These are phyloP conservation scores for Drosophila grimshawi DNA, from an alignment of 1,140 invertebrate species.

Conservation along the genomic window DNA sequence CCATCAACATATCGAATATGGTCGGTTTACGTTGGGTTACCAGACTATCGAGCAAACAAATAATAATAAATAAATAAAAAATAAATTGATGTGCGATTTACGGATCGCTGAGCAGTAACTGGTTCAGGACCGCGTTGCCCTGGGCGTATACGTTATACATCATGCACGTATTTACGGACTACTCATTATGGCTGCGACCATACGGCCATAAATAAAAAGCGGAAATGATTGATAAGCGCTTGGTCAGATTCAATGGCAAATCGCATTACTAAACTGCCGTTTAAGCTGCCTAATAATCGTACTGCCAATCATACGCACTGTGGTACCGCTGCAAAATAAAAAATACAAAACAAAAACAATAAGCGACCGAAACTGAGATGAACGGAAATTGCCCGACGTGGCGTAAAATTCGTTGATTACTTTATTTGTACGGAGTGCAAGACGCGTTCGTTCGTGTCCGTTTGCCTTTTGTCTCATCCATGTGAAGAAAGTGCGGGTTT, in stretches of 20 bases:
- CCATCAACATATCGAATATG: slow-evolving; percentile 29
- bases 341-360: slow-evolving; percentile 21
- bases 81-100: slow-evolving; percentile 63
- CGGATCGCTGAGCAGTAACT: slow-evolving; percentile 28
- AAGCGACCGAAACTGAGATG: slow-evolving; percentile 26
- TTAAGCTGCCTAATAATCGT: slow-evolving; percentile 55
- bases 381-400: slow-evolving; percentile 58
- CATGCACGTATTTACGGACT: slow-evolving; percentile 39
- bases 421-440: slow-evolving; percentile 73
- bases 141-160: slow-evolving; percentile 36
- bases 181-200: slow-evolving; percentile 37
- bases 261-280: slow-evolving; percentile 34
- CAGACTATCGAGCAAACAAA: slow-evolving; percentile 40
- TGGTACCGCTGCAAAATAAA: slow-evolving; percentile 18
- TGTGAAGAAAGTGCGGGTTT: slow-evolving; percentile 18
- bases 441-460: slow-evolving; percentile 28
- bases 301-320: slow-evolving; percentile 67
- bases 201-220: slow-evolving; percentile 69
- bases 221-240: slow-evolving; percentile 77
- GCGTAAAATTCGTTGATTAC: slow-evolving; percentile 83
- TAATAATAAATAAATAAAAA: slow-evolving; percentile 28
- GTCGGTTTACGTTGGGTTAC: neutral
- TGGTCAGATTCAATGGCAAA: slow-evolving; percentile 17
- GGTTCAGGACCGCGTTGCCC: slow-evolving; percentile 1
- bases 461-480: slow-evolving; percentile 34